phyloP scores from a whole-genome alignment of 2,888 invertebrate species.

The Drosophila pseudotakahashii region DNA sequence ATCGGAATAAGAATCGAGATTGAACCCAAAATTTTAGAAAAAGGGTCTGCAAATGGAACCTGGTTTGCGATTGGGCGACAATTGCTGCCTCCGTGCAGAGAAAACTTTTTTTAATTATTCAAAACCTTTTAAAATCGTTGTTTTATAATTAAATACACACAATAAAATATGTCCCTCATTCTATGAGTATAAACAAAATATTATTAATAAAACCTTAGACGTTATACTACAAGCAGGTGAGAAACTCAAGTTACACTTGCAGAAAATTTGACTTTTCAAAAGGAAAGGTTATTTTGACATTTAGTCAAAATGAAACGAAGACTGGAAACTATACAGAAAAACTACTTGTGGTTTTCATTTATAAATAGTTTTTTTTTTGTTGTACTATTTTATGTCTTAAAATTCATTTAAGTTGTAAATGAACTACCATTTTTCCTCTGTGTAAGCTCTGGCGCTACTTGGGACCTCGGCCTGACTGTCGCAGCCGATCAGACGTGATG shows the following conservation, averaged over 20 bases:
- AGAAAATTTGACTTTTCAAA: not conserved
- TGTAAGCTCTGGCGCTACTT: conserved; percentile 64
- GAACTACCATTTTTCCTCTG: conserved; percentile 16
- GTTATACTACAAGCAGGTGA: not conserved
- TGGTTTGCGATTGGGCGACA: conserved; percentile 9
- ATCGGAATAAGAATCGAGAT: conserved; percentile 8
- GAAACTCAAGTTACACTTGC: not conserved
- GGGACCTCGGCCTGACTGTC: conserved; percentile 44
- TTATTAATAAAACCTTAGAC: too few species aligned
- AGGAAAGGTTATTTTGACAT: not conserved
- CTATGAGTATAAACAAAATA: not conserved
- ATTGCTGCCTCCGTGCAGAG: not conserved
- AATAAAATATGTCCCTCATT: too few species aligned
- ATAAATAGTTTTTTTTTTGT: too few species aligned
- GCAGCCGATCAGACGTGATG: conserved; percentile 58
- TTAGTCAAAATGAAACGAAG: not conserved
- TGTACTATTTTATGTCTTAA: too few species aligned
- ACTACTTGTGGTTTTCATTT: too few species aligned
- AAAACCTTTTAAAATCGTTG: too few species aligned
- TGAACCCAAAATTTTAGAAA: not conserved
- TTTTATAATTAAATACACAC: too few species aligned
- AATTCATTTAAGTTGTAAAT: too few species aligned
- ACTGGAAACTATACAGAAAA: not conserved
- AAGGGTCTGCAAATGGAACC: not conserved
- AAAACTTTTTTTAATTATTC: too few species aligned